Base-by-base conservation (phyloP, 1,140 invertebrate genomes). In the Episyrphus balteatus region DNA sequence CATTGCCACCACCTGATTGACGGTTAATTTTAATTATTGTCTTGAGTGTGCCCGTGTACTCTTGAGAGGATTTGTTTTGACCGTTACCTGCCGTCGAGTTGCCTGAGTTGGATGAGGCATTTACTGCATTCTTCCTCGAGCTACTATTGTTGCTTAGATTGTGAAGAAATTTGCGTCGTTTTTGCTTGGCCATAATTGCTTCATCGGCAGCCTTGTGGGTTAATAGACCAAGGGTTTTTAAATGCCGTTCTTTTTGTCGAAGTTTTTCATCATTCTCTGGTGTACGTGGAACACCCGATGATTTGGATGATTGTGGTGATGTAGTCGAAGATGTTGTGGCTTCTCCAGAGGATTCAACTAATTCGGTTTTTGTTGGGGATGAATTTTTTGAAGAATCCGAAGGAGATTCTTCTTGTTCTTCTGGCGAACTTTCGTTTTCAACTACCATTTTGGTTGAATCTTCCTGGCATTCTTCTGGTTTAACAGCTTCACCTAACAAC, bases 11-110 rank as follows among this genome's bases (percentile, higher is more conserved):
- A 19, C 55, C 61, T 49, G 56, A 56, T 57, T 73, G 73, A 9
- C 76, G 68, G 47, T 83, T 82, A 42, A 83, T 56, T 63, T 86
- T 84, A 47, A 88, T 87, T 36, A 87, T 78, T 17, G 84, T 86
- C 56, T 87, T 88, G 36, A 87, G 58, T 0, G 84, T 86, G 3
- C 84, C 84, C 5, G 83, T 84, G 52, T 81, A 85, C 36, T 59
- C 68, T 34, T 66, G 62, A 2, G 44, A 17, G 7, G 51, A 38
- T 42, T 50, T 51, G 44, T 73, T 71, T 38, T 71, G 69, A 9
- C 55, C 61, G 0, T 18, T 44, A 6, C 39, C 18, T 13, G 12
- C 6, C 6, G 39, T 15, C 6, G 18, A 7, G 2, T 9, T 6
- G 3, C 17, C 15, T 3, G 30, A 3, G 33, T 21, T 33, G 11